A percentile compares a stretch with the other conserved stretches of the same genome.
phyloP scores from a whole-genome alignment of 2,888 invertebrate species.

The Lycocerus yunnanus region DNA sequence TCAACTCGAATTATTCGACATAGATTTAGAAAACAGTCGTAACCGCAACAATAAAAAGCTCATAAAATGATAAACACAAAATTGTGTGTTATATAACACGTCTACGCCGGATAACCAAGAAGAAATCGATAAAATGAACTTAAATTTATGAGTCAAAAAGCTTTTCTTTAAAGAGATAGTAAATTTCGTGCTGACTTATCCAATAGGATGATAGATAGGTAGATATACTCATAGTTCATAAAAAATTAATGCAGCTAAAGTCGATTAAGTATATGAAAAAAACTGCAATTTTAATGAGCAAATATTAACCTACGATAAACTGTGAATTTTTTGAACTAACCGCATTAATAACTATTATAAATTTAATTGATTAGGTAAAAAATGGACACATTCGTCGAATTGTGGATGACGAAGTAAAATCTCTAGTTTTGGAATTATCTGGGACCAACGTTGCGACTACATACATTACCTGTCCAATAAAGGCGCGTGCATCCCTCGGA shows the following conservation, averaged over 20 bases:
- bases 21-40: neutral
- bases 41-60: neutral
- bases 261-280: neutral
- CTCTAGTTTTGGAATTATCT: slow-evolving; percentile 91
- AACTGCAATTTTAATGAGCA: neutral
- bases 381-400: slow-evolving; percentile 94
- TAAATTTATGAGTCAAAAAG: neutral
- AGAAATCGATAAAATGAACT: neutral
- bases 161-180: neutral
- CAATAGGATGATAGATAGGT: neutral
- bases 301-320: neutral
- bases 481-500: slow-evolving; percentile 85
- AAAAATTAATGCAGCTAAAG: neutral
- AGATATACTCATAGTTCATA: neutral
- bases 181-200: neutral
- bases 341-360: no score
- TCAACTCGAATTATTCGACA: neutral
- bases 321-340: no score
- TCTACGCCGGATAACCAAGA: neutral
- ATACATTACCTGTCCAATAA: slow-evolving; percentile 90
- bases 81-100: neutral
- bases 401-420: slow-evolving; percentile 95
- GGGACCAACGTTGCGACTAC: slow-evolving; percentile 96
- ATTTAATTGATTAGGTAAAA: slow-evolving; percentile 65
- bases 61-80: neutral